Conservation (phyloP, 2,888 invertebrate genomes). For the Frankliniella fusca region DNA sequence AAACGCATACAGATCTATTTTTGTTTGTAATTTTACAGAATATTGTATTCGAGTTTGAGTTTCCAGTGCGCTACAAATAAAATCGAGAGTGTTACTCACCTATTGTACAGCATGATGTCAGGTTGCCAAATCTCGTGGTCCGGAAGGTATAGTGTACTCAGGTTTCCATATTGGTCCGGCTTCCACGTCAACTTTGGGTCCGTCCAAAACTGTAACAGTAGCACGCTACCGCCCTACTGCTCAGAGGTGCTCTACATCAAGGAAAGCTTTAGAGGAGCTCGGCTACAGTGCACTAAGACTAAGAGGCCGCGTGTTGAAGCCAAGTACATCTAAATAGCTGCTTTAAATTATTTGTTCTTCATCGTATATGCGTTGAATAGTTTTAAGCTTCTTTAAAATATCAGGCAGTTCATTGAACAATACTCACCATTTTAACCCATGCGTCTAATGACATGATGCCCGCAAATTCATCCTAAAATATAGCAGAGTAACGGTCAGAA, state of each 20-base stretch:
- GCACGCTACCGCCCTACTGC: constrained; percentile 17
- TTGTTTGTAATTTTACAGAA: too few relatives aligned
- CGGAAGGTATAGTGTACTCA: constrained; percentile 57
- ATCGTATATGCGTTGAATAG: not conserved
- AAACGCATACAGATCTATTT: too few relatives aligned
- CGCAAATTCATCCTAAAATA: constrained; percentile 54
- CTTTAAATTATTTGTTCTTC: not conserved
- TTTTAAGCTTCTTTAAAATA: not conserved
- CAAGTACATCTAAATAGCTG: not conserved
- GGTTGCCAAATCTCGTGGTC: constrained; percentile 76
- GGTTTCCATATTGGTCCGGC: constrained; percentile 59
- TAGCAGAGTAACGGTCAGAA: constrained; percentile 9
- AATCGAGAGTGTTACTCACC: constrained; percentile 44
- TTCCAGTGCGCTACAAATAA: too few relatives aligned
- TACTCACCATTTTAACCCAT: constrained; percentile 60
- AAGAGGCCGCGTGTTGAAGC: too few relatives aligned
- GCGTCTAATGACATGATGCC: constrained; percentile 58
- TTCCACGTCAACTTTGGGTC: constrained; percentile 75
- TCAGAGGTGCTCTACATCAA: not conserved
- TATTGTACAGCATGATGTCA: constrained; percentile 67
- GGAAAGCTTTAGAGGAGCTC: not conserved
- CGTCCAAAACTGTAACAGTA: constrained; percentile 60
- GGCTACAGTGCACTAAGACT: not conserved
- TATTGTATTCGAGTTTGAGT: too few relatives aligned
- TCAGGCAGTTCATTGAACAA: not conserved